Evolutionary conservation across 2,797 vertebrate species (phyloP), one percentile per base, ranked within the genome.

Genomic region (Emydoidea blandingii): DNA sequence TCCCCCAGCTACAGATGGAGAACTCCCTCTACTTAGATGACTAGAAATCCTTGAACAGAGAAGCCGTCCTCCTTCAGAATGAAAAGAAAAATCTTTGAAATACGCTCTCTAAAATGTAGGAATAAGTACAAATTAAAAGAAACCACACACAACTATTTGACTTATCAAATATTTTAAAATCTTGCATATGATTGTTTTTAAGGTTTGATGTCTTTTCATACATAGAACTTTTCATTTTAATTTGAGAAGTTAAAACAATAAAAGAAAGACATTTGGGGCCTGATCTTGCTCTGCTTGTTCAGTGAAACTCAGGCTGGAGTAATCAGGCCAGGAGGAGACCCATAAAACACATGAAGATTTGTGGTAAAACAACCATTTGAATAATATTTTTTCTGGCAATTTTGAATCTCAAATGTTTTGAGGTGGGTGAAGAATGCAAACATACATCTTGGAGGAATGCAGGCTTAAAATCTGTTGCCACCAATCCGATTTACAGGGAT

Each of bases 21-120:
- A 96, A 92, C 85, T 93, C 62, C 86, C 92, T 95, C 95, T 97
- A 76, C 95, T 96, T 95, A 85, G 56, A 85, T 95, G 89, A 79
- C 88, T 95, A 65, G 89, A 97, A 97, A 97, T 95, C 97, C 96
- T 97, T 95, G 82, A 90, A 94, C 85, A 95, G 94, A 91, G 92
- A 93, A 95, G 91, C 72, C 83, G 81, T 94, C 80, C 74, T 92
- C 95, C 91, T 93, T 93, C 88, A 91, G 53, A 91, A 5, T 89
- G 89, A 86, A 95, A 95, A 92, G 14, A 83, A 94, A 94, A 90
- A 31, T 81, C 41, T 92, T 79, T 90, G 86, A 92, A 95, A 54
- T 59, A 86, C 89, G 79, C 78, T 90, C 29, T 72, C 89, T 89
- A 34, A 87, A 94, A 59, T 34, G 5, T 52, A 6, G n/a, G 87